Percentiles rank a stretch among this genome's conserved stretches.
Evolutionary conservation across 2,797 vertebrate species (phyloP).

Genomic region (Coregonus suidteri): DNA sequence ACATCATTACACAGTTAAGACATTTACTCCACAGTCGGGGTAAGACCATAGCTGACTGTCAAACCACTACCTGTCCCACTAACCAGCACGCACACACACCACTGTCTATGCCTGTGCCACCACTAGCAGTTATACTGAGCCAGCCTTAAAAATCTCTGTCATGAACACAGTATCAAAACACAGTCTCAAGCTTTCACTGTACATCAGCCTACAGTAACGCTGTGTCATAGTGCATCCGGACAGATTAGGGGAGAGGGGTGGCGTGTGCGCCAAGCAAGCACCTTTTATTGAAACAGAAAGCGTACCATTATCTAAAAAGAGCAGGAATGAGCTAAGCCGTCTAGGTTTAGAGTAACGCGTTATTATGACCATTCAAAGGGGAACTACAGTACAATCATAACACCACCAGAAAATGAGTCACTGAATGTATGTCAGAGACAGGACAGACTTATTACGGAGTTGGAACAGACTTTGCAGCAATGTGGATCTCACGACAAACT

Average conservation of each 20-base stretch:
- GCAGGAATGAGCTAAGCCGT: not conserved
- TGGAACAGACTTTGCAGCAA: not conserved
- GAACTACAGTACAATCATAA: not conserved
- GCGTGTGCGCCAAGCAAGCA: not conserved
- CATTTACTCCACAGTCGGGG: not conserved
- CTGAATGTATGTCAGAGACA: not conserved
- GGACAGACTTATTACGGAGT: no score
- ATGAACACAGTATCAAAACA: not conserved
- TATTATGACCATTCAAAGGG: not conserved
- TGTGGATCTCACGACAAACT: not conserved
- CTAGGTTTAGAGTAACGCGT: not conserved
- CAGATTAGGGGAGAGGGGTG: not conserved
- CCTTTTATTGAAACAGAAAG: constrained; percentile 15
- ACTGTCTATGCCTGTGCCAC: no score
- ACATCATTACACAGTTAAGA: not conserved
- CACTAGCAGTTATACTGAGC: constrained; percentile 34
- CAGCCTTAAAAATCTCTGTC: not conserved
- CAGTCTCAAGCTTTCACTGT: not conserved
- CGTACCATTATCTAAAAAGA: constrained; percentile 39
- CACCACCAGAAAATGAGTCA: not conserved
- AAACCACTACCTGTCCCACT: no score
- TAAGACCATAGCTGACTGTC: constrained; percentile 8
- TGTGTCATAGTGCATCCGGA: not conserved
- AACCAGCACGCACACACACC: no score
- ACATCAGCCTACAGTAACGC: no score